Percentiles rank a stretch among this genome's conserved stretches.
These are phyloP conservation scores for Alaudala cheleensis DNA, from an alignment of 2,113 vertebrate species.

Conservation along the genomic window DNA sequence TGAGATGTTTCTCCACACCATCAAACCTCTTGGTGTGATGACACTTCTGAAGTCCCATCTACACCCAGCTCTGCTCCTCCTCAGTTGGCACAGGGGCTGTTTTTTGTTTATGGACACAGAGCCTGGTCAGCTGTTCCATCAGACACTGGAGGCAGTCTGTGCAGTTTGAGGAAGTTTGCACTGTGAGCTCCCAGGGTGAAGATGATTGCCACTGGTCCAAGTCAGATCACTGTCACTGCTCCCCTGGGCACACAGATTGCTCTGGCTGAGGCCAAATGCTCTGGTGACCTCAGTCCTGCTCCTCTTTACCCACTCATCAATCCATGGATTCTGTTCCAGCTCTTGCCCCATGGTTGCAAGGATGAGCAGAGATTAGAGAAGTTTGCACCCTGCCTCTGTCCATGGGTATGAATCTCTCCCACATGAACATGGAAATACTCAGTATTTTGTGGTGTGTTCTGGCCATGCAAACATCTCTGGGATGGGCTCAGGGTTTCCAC, in stretches of 20 bases:
- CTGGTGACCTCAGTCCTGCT: neutral
- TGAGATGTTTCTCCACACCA: too few species aligned
- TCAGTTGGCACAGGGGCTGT: too few species aligned
- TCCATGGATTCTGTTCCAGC: neutral
- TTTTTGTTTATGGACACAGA: too few species aligned
- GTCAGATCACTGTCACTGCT: neutral
- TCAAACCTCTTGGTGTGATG: too few species aligned
- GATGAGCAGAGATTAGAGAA: neutral
- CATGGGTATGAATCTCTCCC: neutral
- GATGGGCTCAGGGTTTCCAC: neutral
- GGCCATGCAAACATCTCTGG: neutral
- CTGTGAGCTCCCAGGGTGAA: too few species aligned
- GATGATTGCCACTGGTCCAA: neutral
- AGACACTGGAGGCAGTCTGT: too few species aligned
- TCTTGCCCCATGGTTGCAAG: neutral
- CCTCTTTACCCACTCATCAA: neutral
- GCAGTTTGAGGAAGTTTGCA: too few species aligned
- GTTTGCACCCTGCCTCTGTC: neutral
- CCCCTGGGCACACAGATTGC: neutral
- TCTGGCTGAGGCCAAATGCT: neutral
- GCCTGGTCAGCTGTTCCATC: too few species aligned
- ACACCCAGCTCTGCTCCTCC: too few species aligned
- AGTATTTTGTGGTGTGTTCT: rapidly evolving
- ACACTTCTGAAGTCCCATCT: too few species aligned
- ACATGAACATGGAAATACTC: rapidly evolving